Percentiles rank a stretch among this genome's conserved stretches.
phyloP scores from a whole-genome alignment of 2,113 vertebrate genomes.

The Conger conger region DNA sequence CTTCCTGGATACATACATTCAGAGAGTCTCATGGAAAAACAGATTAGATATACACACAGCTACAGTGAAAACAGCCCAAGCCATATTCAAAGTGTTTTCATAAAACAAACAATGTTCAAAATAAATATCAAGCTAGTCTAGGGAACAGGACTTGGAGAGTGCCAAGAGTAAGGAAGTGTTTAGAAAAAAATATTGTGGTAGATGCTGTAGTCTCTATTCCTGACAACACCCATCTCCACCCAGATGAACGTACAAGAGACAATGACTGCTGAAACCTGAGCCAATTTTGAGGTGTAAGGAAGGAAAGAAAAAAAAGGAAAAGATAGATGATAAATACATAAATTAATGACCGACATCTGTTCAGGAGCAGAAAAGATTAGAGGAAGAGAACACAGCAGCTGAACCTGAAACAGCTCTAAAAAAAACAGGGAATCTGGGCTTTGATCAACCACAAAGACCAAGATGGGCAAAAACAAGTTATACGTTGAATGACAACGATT shows the following conservation, averaged over 20 bases:
- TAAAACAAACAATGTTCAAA: slow-evolving; percentile 85
- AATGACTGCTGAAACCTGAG: slow-evolving; percentile 93
- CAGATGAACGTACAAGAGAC: slow-evolving; percentile 82
- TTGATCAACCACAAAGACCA: slow-evolving; percentile 40
- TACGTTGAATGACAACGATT: not conserved
- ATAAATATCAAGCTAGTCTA: slow-evolving; percentile 86
- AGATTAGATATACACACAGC: slow-evolving; percentile 87
- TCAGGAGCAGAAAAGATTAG: slow-evolving; percentile 89
- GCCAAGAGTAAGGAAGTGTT: not conserved
- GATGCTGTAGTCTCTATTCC: slow-evolving; percentile 5
- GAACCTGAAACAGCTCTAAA: slow-evolving; percentile 82
- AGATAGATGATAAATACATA: slow-evolving; percentile 91
- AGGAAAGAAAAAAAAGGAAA: slow-evolving; percentile 72
- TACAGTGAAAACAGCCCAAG: slow-evolving; percentile 82
- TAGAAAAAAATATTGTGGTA: not conserved
- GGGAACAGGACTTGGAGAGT: slow-evolving; percentile 48
- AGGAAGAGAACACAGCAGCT: slow-evolving; percentile 74
- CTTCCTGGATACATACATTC: slow-evolving; percentile 88
- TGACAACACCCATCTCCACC: slow-evolving; percentile 24
- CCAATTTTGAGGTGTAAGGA: slow-evolving; percentile 94
- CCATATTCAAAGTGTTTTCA: slow-evolving; percentile 81
- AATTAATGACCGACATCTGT: slow-evolving; percentile 98
- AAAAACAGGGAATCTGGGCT: slow-evolving; percentile 76
- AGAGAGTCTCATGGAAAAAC: slow-evolving; percentile 85
- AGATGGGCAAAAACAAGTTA: not conserved